A percentile compares a stretch with the other conserved stretches of the same genome.
These are phyloP conservation scores for Nysson spinosus DNA, from an alignment of 2,888 invertebrate genomes.

Conservation along the genomic window DNA sequence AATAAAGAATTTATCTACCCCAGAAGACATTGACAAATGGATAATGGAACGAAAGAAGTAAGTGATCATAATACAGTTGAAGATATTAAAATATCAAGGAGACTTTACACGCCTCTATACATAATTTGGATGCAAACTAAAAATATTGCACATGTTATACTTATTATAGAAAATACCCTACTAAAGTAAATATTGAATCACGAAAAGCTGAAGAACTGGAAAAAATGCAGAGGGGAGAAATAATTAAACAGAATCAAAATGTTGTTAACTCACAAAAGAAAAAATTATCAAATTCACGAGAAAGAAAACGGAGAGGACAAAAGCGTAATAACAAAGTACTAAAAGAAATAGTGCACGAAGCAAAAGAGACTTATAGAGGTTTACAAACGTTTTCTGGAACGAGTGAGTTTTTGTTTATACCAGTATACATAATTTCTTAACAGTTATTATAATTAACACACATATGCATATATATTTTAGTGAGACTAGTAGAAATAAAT, in stretches of 20 bases:
- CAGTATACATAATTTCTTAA: background rate
- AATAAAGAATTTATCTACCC: slow-evolving; percentile 85
- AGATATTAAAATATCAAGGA: too few species aligned
- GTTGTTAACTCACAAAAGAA: slow-evolving; percentile 29
- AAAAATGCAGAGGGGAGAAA: slow-evolving; percentile 86
- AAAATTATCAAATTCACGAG: slow-evolving; percentile 75
- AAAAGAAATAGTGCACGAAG: background rate
- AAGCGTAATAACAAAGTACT: slow-evolving; percentile 25
- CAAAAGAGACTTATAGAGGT: slow-evolving; percentile 66
- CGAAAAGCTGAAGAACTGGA: slow-evolving; percentile 83
- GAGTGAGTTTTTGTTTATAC: slow-evolving; percentile 58
- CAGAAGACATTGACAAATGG: slow-evolving; percentile 92
- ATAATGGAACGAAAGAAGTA: slow-evolving; percentile 86
- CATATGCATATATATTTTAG: slow-evolving; percentile 16
- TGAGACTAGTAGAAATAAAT: slow-evolving; percentile 11
- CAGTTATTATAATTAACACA: background rate
- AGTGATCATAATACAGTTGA: slow-evolving; percentile 5
- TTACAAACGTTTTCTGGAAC: slow-evolving; percentile 79
- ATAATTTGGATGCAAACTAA: too few species aligned
- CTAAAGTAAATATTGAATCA: slow-evolving; percentile 83
- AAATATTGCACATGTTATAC: too few species aligned
- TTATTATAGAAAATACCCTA: slow-evolving; percentile 84
- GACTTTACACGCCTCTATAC: too few species aligned
- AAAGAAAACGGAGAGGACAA: slow-evolving; percentile 51
- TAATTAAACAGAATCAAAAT: slow-evolving; percentile 78